Conservation (phyloP, 2,888 invertebrate genomes). For the Plagiodera versicolora region DNA sequence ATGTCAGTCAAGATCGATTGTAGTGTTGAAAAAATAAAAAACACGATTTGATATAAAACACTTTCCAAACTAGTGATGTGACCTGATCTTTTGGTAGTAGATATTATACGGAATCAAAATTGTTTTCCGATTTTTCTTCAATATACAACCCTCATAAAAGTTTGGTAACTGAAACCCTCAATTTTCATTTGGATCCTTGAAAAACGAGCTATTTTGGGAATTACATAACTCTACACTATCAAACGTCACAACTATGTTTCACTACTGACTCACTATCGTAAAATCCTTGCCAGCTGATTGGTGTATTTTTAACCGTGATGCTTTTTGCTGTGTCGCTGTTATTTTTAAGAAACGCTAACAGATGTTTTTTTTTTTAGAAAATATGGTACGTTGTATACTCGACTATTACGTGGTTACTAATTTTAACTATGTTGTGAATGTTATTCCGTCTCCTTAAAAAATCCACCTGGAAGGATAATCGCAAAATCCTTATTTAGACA, state of each 20-base stretch:
- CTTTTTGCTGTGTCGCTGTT: constrained; percentile 40
- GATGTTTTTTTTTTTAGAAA: constrained; percentile 43
- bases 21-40: too few relatives aligned
- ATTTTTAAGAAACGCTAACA: constrained; percentile 50
- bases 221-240: constrained; percentile 25
- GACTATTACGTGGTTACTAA: constrained; percentile 28
- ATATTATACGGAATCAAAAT: too few relatives aligned
- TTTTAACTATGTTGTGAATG: constrained; percentile 27
- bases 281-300: constrained; percentile 44
- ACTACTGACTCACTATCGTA: constrained; percentile 39
- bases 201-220: constrained; percentile 25
- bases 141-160: too few relatives aligned
- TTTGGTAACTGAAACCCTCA: constrained; percentile 16
- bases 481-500: too few relatives aligned
- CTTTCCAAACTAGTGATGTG: too few relatives aligned
- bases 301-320: constrained; percentile 48
- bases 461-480: too few relatives aligned
- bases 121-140: too few relatives aligned
- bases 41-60: too few relatives aligned
- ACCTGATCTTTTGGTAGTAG: too few relatives aligned
- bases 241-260: constrained; percentile 23
- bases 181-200: constrained; percentile 16
- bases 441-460: too few relatives aligned
- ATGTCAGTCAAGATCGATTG: too few relatives aligned
- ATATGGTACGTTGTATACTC: constrained; percentile 34